Evolutionary conservation across 1,140 invertebrate genomes (phyloP).

Genomic region (Caerostris extrusa): DNA sequence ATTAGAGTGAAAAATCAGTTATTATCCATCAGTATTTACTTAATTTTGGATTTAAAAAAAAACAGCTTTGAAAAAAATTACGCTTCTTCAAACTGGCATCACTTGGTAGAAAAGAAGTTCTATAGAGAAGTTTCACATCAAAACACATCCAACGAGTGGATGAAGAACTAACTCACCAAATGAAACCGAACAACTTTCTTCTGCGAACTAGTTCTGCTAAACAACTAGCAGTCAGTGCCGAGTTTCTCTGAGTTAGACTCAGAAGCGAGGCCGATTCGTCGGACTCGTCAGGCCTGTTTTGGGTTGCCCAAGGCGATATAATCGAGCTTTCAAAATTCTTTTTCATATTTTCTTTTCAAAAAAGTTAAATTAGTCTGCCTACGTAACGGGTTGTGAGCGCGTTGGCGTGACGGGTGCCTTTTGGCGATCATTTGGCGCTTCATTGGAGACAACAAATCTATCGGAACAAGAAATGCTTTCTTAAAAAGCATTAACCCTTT

Average conservation of each 20-base stretch:
- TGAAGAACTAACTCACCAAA: constrained; percentile 16
- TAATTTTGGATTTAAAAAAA: neutral
- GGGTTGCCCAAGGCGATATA: constrained; percentile 13
- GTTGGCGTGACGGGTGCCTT: constrained; percentile 14
- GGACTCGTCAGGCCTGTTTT: constrained; percentile 59
- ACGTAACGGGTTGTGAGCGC: constrained; percentile 55
- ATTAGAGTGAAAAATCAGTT: neutral
- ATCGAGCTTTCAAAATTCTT: constrained; percentile 61
- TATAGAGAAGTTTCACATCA: neutral
- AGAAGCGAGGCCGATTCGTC: constrained; percentile 11
- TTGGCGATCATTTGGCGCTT: constrained; percentile 52
- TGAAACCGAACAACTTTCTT: constrained; percentile 40
- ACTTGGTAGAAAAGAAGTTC: neutral
- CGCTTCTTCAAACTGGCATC: constrained; percentile 7
- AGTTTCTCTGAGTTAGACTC: constrained; percentile 33
- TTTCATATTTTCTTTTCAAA: constrained; percentile 60
- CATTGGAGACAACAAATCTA: neutral
- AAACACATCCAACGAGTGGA: constrained; percentile 15
- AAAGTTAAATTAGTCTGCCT: constrained; percentile 69
- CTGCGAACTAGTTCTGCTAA: constrained; percentile 58
- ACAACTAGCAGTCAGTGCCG: constrained; percentile 53
- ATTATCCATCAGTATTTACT: neutral
- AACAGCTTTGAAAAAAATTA: constrained; percentile 5
- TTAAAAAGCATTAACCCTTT: neutral
- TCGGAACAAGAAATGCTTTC: neutral